Evolutionary conservation across 2,888 invertebrate species (phyloP), one percentile per base, ranked within the genome.

Genomic region (Gnatocerus cornutus): DNA sequence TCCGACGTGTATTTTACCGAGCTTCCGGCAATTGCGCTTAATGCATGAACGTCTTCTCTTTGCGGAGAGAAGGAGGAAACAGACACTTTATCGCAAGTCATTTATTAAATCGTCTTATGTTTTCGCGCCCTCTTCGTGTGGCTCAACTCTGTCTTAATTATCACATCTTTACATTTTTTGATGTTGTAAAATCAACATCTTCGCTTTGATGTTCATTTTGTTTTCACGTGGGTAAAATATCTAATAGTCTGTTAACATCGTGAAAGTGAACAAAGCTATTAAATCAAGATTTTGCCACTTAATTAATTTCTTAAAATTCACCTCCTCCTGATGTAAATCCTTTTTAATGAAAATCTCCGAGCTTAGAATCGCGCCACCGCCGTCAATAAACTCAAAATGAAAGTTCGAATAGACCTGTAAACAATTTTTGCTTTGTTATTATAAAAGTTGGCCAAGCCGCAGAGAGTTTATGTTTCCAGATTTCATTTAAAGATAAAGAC

Each of bases 31-130:
- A 69, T 69, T 69, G 66, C 46, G 53, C 56, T 62, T 71, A 66
- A 71, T 69, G 71, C 56, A 71, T 52, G 69, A 66, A 71, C 71
- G 62, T 71, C 69, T 62, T 58, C 71, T 58, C 66, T 62, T 68
- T 62, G 64, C 66, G 30, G 45, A 52, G 65, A 41, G 14, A 29
- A 65, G 61, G 68, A 14, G 55, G 13, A 41, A 41, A 46, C 45
- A 59, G 59, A 59, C 29, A 59, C 59, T 59, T 56, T 30, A 46
- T 45, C 59, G 45, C 45, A 27, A 58, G 52, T 58, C 58, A 68
- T 71, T 67, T 71, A 71, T 71, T 63, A 71, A 71, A 71, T 59
- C 63, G 68, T 45, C 46, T 13, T 45, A 27, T 46, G 30, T 59
- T 16, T 21, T 30, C 45, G 29, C 4, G 29, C 59, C 43, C 21